Evolutionary conservation across 2,113 vertebrate genomes (phyloP).

Genomic region (Sminthopsis crassicaudata): DNA sequence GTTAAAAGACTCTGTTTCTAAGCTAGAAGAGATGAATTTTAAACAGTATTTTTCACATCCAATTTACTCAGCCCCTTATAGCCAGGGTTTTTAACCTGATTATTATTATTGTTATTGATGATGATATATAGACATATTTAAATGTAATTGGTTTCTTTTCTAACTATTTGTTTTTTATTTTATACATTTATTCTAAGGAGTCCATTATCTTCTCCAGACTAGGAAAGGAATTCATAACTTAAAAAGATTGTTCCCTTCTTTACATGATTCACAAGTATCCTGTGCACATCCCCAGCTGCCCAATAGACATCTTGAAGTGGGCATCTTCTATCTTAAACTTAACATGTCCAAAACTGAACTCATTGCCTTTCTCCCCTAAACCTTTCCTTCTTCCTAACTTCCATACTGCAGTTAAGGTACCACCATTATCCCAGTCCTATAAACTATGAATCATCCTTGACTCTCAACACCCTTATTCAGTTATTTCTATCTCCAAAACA

Average conservation of each 20-base stretch:
- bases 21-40: constrained; percentile 53
- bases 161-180: constrained; percentile 26
- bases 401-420: background rate
- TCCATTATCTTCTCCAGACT: background rate
- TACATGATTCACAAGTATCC: background rate
- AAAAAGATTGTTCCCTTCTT: background rate
- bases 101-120: constrained; percentile 17
- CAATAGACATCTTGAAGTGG: background rate
- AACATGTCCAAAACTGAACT: background rate
- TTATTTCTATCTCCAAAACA: background rate
- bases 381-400: background rate
- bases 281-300: background rate
- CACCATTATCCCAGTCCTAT: background rate
- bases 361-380: background rate
- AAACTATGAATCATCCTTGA: background rate
- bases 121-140: constrained; percentile 5
- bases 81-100: background rate
- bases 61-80: background rate
- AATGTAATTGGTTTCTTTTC: constrained; percentile 45
- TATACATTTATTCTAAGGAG: background rate
- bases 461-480: background rate
- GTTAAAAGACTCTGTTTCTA: constrained; percentile 22
- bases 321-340: background rate
- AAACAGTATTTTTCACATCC: constrained; percentile 6
- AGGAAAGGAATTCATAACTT: background rate